Conservation (phyloP, 53 echinoderm and acorn worm species). For the Henricia sp. region DNA sequence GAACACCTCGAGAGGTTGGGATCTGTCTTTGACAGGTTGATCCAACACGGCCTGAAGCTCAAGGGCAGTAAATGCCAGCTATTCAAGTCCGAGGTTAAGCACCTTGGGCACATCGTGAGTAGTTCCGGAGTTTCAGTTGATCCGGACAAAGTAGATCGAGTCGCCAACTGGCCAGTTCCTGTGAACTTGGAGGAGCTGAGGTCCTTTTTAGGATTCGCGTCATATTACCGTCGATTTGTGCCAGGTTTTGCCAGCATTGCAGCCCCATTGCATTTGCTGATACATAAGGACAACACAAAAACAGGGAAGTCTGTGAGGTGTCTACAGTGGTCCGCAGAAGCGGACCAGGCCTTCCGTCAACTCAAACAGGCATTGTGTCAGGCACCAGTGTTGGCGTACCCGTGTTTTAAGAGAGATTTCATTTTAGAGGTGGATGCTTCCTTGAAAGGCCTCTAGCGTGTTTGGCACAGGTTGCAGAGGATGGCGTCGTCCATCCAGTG, state of each 20-base stretch:
- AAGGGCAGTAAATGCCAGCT: slow-evolving; percentile 57
- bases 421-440: slow-evolving; percentile 49
- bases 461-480: slow-evolving; percentile 11
- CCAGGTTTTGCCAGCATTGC: slow-evolving; percentile 54
- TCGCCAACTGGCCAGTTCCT: slow-evolving; percentile 52
- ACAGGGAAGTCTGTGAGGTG: not conserved
- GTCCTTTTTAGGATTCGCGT: slow-evolving; percentile 63
- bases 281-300: slow-evolving; percentile 15
- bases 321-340: slow-evolving; percentile 17
- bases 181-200: slow-evolving; percentile 12
- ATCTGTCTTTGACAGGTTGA: slow-evolving; percentile 49
- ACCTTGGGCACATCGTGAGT: slow-evolving; percentile 62
- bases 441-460: slow-evolving; percentile 37
- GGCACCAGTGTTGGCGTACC: slow-evolving; percentile 51
- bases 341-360: slow-evolving; percentile 8
- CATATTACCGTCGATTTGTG: slow-evolving; percentile 67
- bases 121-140: slow-evolving; percentile 36
- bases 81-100: slow-evolving; percentile 24
- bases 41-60: slow-evolving; percentile 32
- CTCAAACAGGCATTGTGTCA: slow-evolving; percentile 37
- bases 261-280: slow-evolving; percentile 45
- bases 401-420: slow-evolving; percentile 42
- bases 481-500: slow-evolving; percentile 44
- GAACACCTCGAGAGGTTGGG: slow-evolving; percentile 42
- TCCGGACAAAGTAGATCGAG: slow-evolving; percentile 37